phyloP scores from a whole-genome alignment of 2,888 invertebrate species.

The Meloe dianella region DNA sequence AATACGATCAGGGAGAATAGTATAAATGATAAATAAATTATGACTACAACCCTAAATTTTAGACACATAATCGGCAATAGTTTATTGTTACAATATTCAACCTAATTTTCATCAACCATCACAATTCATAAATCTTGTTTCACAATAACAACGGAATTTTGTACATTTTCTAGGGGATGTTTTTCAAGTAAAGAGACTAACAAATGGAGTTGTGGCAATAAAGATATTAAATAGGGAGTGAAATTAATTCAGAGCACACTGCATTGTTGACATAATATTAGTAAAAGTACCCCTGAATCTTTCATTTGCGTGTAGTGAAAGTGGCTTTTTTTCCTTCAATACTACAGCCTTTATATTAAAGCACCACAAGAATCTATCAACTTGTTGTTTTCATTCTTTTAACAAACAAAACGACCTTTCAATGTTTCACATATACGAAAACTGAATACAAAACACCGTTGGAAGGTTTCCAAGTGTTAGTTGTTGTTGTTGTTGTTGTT shows the following conservation, averaged over 20 bases:
- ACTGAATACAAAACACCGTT: not conserved
- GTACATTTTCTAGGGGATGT: not conserved
- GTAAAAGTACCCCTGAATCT: not conserved
- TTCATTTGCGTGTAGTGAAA: not conserved
- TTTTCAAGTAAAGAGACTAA: not conserved
- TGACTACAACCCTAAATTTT: not conserved
- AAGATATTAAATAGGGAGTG: not conserved
- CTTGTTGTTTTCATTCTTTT: not conserved
- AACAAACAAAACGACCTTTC: not conserved
- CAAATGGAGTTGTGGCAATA: not conserved
- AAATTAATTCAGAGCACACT: not conserved
- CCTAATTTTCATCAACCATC: not conserved
- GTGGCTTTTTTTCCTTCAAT: not conserved
- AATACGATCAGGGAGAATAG: not conserved
- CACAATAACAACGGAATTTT: not conserved
- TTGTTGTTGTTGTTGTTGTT: not conserved
- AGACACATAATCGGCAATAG: not conserved
- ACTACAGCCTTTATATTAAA: not conserved
- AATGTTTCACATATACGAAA: not conserved
- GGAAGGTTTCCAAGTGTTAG: not conserved
- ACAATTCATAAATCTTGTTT: not conserved
- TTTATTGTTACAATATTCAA: not conserved
- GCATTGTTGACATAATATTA: not conserved
- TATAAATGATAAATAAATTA: not conserved
- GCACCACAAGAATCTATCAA: not conserved